Evolutionary conservation across 1,140 invertebrate genomes (phyloP).

Genomic region (Cherax destructor): DNA sequence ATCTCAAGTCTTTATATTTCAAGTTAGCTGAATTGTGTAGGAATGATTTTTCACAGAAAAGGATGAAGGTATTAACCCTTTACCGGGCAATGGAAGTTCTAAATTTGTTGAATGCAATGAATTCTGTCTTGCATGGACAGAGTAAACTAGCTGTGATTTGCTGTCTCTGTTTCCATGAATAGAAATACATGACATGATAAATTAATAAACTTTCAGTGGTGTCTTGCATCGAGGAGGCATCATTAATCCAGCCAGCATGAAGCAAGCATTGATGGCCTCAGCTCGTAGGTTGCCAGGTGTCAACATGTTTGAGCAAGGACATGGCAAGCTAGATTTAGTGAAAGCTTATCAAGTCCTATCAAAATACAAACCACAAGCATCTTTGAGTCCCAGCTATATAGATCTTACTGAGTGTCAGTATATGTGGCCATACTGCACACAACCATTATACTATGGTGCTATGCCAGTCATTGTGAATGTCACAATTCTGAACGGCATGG

Average conservation of each 20-base stretch:
- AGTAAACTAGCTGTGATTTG: too few species aligned
- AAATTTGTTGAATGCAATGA: too few species aligned
- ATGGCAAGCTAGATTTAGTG: conserved; percentile 93
- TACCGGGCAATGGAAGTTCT: too few species aligned
- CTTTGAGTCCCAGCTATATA: conserved; percentile 85
- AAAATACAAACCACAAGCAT: conserved; percentile 89
- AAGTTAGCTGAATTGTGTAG: too few species aligned
- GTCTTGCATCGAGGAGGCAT: conserved; percentile 79
- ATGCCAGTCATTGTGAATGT: conserved; percentile 95
- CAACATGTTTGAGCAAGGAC: conserved; percentile 98
- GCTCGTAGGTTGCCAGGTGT: conserved; percentile 88
- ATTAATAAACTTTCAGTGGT: conserved; percentile 72
- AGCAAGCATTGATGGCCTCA: conserved; percentile 93
- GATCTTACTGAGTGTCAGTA: conserved; percentile 96
- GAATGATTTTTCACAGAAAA: too few species aligned
- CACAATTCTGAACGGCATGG: conserved; percentile 90
- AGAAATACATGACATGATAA: background rate
- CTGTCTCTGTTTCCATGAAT: too few species aligned
- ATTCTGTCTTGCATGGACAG: too few species aligned
- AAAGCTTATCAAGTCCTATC: conserved; percentile 88
- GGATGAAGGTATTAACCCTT: too few species aligned
- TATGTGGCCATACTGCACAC: conserved; percentile 98
- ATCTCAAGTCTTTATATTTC: too few species aligned
- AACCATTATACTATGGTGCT: conserved; percentile 91
- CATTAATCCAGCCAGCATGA: conserved; percentile 95